Evolutionary conservation across 2,797 vertebrate species (phyloP), one percentile per base, ranked within the genome.

Genomic region (Kryptolebias ocellatus): DNA sequence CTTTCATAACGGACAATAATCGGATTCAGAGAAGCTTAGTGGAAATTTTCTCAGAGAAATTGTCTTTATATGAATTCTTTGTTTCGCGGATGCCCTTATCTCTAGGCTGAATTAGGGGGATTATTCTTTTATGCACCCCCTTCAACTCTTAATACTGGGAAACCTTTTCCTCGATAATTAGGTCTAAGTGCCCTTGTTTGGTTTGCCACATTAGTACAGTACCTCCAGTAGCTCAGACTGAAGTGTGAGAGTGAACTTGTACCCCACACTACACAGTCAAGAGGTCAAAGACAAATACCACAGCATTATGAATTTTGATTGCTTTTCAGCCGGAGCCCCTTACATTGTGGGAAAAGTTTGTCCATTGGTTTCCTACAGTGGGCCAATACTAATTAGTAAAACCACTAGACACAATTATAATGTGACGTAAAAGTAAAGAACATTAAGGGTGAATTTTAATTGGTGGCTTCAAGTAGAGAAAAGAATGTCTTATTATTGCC

Each of bases 21-120:
- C 77, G 60, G 85, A 90, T 90, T 89, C 59, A 50, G 55, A 52
- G 49, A 51, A 73, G 88, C 84, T 90, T 85, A 86, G 74, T 60
- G 74, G 73, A 76, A 84, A 80, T 86, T 88, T 74, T 62, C 67
- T 59, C 46, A n/a, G 37, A 79, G 64, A 85, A 89, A 87, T 61
- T 81, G 84, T 89, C 68, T 81, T 24, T 76, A 72, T 79, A 86
- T 70, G 64, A 83, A 69, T 83, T 81, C 81, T 88, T 90, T 92
- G 86, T 89, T 85, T 81, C 53, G 70, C 11, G 9, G 69, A 79
- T 69, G 58, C 70, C 69, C 64, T 86, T 78, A 84, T 90, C 85
- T 76, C 50, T 46, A 20, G 59, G 53, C 69, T 81, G 80, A 86
- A 84, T 90, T 87, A 72, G 63, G 53, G 28, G 45, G 86, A 87